Percentiles rank a stretch among this genome's conserved stretches.
These are phyloP conservation scores for Drosophila ercepeae DNA, from an alignment of 1,140 invertebrate genomes.

Conservation along the genomic window DNA sequence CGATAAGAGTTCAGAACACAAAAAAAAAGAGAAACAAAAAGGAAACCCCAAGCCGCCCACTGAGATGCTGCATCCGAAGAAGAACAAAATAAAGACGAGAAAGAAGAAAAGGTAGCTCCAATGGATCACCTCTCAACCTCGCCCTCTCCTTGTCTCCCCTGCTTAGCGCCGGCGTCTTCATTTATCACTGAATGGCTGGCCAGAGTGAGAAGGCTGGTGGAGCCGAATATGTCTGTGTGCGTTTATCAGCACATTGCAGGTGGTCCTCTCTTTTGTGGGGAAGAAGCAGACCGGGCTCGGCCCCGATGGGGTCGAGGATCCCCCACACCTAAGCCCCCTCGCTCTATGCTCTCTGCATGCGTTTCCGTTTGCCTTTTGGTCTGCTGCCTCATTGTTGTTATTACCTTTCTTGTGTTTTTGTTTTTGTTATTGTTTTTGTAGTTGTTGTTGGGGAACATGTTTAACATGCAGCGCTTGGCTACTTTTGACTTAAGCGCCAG, in stretches of 20 bases:
- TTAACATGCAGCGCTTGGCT: slow-evolving; percentile 76
- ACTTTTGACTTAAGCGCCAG: slow-evolving; percentile 51
- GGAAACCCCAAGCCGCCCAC: slow-evolving; percentile 54
- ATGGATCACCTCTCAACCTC: slow-evolving; percentile 20
- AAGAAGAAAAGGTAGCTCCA: slow-evolving; percentile 36
- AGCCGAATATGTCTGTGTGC: slow-evolving; percentile 30
- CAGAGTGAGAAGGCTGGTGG: slow-evolving; percentile 14
- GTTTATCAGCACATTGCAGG: slow-evolving; percentile 81
- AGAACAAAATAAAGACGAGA: background rate
- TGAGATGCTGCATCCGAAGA: slow-evolving; percentile 21
- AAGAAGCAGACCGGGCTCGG: slow-evolving; percentile 28
- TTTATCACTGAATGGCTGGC: slow-evolving; percentile 56
- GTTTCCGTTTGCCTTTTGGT: slow-evolving; percentile 65
- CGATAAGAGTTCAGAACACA: slow-evolving; percentile 34
- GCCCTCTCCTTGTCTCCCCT: background rate
- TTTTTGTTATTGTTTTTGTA: slow-evolving; percentile 12
- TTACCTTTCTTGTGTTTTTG: slow-evolving; percentile 2
- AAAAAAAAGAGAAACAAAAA: slow-evolving; percentile 24
- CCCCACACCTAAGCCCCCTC: slow-evolving; percentile 8
- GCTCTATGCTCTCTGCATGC: slow-evolving; percentile 1
- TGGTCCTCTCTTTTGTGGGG: slow-evolving; percentile 47
- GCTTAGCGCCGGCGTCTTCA: slow-evolving; percentile 75
- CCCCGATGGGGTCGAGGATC: slow-evolving; percentile 27
- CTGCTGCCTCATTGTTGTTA: slow-evolving; percentile 18
- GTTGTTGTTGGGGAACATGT: slow-evolving; percentile 63